Evolutionary conservation across 2,113 vertebrate genomes (phyloP), one percentile per base, ranked within the genome.

Genomic region (Xiphophorus maculatus): DNA sequence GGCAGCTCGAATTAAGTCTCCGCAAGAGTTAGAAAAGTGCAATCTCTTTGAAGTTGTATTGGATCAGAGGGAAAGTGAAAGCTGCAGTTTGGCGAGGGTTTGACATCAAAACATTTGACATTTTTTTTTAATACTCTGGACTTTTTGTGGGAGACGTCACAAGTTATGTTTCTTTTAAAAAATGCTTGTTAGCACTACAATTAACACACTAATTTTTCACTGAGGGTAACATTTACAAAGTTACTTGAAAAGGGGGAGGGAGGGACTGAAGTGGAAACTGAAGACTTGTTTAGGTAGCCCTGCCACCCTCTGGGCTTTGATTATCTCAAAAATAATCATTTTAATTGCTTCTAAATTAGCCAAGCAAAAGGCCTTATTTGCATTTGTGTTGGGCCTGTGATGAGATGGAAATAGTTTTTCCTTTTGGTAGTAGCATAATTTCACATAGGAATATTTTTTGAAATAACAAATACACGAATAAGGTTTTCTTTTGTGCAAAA

Each of bases 11-110:
- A 76, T 84, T 42, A 79, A 70, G 70, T 74, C 40, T 69, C 42
- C 66, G 35, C 69, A 69, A 75, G 51, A 68, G 64, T 62, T 73
- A 11, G 60, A 73, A 75, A 77, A 70, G 30, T 73, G 40, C 32
- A 40, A 37, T 74, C 63, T 27, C 75, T 84, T 83, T 83, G 76
- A 86, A 83, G 84, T 77, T 77, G 40, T 60, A 14, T 66, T 51
- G 28, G 42, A 86, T 83, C 72, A 71, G 71, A 74, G 28, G 64
- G 54, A 30, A 44, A 63, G 76, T 78, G 44, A 74, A 66, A 63
- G 63, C 40, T 54, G 13, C 48, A 66, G 63, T 71, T 83, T 65
- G 67, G 27, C 74, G 15, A 54, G 51, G 72, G 65, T 54, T 19
- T 67, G 33, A 66, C 60, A 69, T 67, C 8, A 54, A n/a, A 22